These are phyloP conservation scores for Sinosuthora webbiana DNA, from an alignment of 2,113 vertebrate species.

Conservation along the genomic window DNA sequence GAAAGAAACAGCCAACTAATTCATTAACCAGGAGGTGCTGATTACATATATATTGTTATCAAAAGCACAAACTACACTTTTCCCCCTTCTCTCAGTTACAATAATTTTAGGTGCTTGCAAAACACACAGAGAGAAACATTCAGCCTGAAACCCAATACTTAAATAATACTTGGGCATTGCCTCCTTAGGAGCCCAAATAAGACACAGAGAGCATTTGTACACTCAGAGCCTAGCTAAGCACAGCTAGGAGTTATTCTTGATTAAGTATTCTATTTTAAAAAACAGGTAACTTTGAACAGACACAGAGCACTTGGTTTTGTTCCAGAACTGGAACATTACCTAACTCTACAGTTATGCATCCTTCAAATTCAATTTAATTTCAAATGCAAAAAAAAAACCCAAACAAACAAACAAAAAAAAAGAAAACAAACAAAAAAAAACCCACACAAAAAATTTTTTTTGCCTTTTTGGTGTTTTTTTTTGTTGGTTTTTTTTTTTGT, in stretches of 20 bases:
- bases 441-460: neutral
- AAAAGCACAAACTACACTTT: conserved; percentile 42
- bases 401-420: no score
- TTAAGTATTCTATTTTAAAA: neutral
- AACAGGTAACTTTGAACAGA: neutral
- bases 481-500: no score
- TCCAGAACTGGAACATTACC: neutral
- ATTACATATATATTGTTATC: conserved; percentile 49
- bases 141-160: conserved; percentile 18
- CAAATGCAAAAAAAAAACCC: neutral
- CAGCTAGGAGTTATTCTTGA: neutral
- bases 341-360: neutral
- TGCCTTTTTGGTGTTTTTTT: no score
- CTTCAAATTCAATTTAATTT: neutral
- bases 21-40: conserved; percentile 55
- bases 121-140: conserved; percentile 17
- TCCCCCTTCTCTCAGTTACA: conserved; percentile 8
- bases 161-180: neutral
- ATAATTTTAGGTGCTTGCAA: conserved; percentile 51
- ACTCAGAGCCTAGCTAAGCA: neutral
- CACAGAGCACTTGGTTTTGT: neutral
- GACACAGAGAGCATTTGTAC: neutral
- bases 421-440: no score
- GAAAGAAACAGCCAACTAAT: conserved; percentile 62
- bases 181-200: conserved; percentile 4